A percentile compares a stretch with the other conserved stretches of the same genome.
phyloP scores from a whole-genome alignment of 2,113 vertebrate genomes.

The Tachuris rubrigastra region DNA sequence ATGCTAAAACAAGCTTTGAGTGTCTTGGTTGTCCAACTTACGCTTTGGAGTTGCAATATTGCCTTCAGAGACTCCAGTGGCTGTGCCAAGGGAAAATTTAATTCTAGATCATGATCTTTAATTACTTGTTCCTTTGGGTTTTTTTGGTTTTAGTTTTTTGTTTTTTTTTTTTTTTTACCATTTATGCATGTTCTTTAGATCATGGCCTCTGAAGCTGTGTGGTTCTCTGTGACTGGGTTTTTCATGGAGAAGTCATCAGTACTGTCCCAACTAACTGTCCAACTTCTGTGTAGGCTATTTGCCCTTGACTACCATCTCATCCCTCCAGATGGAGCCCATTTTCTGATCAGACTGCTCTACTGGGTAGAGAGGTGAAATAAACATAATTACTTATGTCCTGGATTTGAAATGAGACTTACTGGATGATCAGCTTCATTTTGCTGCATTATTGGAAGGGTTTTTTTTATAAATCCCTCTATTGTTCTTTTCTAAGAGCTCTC shows the following conservation, averaged over 20 bases:
- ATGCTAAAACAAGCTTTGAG: background rate
- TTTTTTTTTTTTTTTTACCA: background rate
- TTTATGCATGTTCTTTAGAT: background rate
- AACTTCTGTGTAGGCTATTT: background rate
- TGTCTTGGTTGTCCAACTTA: background rate
- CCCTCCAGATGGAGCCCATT: background rate
- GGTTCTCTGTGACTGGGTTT: background rate
- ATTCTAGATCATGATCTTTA: background rate
- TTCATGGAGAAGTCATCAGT: background rate
- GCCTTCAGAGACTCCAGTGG: background rate
- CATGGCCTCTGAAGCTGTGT: background rate
- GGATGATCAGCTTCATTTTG: background rate
- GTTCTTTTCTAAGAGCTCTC: background rate
- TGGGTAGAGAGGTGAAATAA: background rate
- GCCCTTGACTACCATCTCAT: background rate
- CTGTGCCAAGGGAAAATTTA: background rate
- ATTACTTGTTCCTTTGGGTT: background rate
- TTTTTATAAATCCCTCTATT: background rate
- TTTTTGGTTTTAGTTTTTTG: too few species aligned
- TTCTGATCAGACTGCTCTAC: background rate
- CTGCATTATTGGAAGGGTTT: background rate
- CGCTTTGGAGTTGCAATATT: background rate
- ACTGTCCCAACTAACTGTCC: background rate
- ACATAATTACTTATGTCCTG: background rate
- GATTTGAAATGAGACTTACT: background rate